Conservation (phyloP, 2,888 invertebrate species). For the Pandemis heparana region DNA sequence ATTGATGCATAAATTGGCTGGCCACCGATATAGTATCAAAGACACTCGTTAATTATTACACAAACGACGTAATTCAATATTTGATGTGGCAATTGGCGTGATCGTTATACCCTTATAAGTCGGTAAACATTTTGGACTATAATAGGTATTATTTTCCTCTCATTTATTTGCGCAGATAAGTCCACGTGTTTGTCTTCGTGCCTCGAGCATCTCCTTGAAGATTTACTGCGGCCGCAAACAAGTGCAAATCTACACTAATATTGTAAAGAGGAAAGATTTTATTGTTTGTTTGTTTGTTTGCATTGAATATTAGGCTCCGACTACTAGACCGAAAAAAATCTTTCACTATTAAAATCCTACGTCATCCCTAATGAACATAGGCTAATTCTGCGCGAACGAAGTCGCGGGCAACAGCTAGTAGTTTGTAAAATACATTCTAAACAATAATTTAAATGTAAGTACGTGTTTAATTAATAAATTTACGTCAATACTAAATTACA, state of each 20-base stretch:
- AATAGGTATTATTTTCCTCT: slow-evolving; percentile 51
- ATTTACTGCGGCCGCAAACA: slow-evolving; percentile 52
- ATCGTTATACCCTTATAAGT: slow-evolving; percentile 27
- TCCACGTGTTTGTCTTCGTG: slow-evolving; percentile 68
- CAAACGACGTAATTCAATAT: slow-evolving; percentile 25
- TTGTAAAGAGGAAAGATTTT: no score
- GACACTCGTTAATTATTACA: slow-evolving; percentile 14
- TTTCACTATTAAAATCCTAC: no score
- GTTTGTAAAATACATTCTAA: not conserved
- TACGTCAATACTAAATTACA: no score
- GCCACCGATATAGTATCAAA: not conserved
- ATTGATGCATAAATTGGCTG: not conserved
- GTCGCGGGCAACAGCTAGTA: no score
- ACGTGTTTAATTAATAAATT: no score
- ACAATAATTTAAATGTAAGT: not conserved
- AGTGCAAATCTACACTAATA: not conserved
- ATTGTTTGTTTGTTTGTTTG: no score
- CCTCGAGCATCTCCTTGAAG: slow-evolving; percentile 52
- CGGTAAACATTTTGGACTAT: slow-evolving; percentile 37
- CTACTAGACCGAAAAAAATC: no score
- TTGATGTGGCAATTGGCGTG: slow-evolving; percentile 16
- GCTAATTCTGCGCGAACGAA: no score
- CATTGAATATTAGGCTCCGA: no score
- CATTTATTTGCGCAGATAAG: slow-evolving; percentile 56
- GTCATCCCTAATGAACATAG: no score